A percentile compares a stretch with the other conserved stretches of the same genome.
Conservation (phyloP, 2,797 vertebrate genomes). For the Pipistrellus pipistrellus region DNA sequence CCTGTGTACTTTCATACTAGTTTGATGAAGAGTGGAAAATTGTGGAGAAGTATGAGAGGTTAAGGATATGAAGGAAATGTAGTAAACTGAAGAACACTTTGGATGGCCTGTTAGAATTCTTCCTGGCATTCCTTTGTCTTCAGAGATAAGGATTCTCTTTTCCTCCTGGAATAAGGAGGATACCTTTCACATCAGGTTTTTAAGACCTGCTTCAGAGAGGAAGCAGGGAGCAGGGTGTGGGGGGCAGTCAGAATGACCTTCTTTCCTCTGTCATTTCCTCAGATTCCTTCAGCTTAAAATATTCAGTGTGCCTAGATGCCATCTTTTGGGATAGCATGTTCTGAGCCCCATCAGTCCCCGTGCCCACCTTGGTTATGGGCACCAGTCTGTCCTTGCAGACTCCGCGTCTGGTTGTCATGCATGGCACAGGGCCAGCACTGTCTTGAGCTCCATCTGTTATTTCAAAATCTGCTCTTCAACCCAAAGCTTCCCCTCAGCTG, state of each 20-base stretch:
- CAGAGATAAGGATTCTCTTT: background rate
- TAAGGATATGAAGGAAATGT: background rate
- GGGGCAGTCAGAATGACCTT: background rate
- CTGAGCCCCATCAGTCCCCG: background rate
- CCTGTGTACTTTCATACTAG: background rate
- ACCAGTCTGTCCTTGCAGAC: background rate
- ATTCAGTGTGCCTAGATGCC: background rate
- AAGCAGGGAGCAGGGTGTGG: background rate
- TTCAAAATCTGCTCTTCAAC: background rate
- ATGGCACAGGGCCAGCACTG: background rate
- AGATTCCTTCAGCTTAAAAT: background rate
- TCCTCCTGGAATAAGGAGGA: background rate
- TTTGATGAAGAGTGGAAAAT: background rate
- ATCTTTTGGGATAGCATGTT: background rate
- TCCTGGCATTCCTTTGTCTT: background rate
- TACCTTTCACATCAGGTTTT: background rate
- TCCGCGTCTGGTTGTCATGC: background rate
- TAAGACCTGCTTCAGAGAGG: background rate
- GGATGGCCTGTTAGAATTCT: background rate
- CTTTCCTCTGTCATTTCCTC: background rate
- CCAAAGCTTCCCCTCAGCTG: background rate
- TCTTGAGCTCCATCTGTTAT: background rate
- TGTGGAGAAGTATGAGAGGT: background rate
- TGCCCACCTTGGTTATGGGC: background rate
- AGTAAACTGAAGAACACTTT: background rate